Percentiles rank a stretch among this genome's conserved stretches.
Conservation (phyloP, 2,113 vertebrate genomes). For the Nannospalax galili region DNA sequence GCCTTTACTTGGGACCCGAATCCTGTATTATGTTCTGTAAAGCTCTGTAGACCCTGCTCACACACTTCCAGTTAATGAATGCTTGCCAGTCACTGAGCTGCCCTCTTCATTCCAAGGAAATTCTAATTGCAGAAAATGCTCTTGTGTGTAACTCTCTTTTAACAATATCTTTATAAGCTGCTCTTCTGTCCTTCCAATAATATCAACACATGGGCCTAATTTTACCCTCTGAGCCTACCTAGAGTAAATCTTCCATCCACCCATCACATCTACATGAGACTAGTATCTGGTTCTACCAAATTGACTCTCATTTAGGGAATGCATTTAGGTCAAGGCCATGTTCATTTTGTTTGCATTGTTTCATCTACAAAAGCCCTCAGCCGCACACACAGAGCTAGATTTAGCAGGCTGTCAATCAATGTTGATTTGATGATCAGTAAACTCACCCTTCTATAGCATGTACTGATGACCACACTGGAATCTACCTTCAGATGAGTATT, state of each 20-base stretch:
- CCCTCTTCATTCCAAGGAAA: constrained; percentile 30
- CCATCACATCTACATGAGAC: background rate
- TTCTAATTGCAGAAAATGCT: constrained; percentile 10
- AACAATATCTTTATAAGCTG: background rate
- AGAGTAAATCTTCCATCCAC: background rate
- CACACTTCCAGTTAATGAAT: background rate
- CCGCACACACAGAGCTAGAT: background rate
- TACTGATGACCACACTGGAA: background rate
- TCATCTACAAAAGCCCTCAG: background rate
- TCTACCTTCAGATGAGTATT: background rate
- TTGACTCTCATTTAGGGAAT: background rate
- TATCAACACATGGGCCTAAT: background rate
- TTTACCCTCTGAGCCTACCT: constrained; percentile 24
- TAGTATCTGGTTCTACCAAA: background rate
- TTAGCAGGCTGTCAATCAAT: background rate
- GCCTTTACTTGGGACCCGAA: background rate
- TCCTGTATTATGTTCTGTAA: background rate
- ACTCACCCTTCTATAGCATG: background rate
- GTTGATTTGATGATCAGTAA: background rate
- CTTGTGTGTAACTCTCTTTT: background rate
- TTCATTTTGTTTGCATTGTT: background rate
- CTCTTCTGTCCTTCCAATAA: background rate
- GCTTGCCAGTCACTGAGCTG: background rate
- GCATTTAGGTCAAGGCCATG: background rate
- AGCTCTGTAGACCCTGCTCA: background rate